Base-by-base conservation (phyloP, 2,113 vertebrate genomes). In the Hystrix cristata region DNA sequence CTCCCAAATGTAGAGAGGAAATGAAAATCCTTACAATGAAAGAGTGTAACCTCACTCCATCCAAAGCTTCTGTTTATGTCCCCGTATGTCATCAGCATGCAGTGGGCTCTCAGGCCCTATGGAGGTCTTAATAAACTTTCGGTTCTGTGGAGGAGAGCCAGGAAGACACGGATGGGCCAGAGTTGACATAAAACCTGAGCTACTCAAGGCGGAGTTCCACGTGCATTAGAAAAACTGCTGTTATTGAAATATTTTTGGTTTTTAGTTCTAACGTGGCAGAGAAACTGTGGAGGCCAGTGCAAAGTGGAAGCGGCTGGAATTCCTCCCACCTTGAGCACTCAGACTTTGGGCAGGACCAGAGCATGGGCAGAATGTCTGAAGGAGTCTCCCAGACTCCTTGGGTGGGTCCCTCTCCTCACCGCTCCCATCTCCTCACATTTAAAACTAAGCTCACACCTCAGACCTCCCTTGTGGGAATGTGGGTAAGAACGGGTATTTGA, bases 41-140 rank as follows among this genome's bases (percentile, higher is more conserved):
- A 38, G 64, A 82, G 2, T 82, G n/a, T 25, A 27, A 3, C 18
- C 11, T 48, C 57, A 0, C 27, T 3, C 2, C 7, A 12, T 27
- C 78, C 12, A 0, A 2, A 69, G 78, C 0, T 84, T 92, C 62
- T 27, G 1, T 69, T 79, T 72, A 12, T 62, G 11, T 3, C 19
- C 0, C 21, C 14, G 16, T 0, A 0, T 7, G 23, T 15, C 19
- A 2, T 8, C 74, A 18, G 46, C 15, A 8, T 29, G 27, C 2
- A 38, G 38, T 38, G 38, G 38, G 51, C 60, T 95, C 83, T 43
- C 5, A 95, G 48, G 72, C 97, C 97, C 76, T 97, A 79, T 97
- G 97, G 97, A 92, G 97, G 96, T 96, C 94, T 91, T 91, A 81
- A 95, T 96, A 90, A 97, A 94, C 96, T 95, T 21, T 62, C 51